Base-by-base conservation (phyloP, 2,113 vertebrate species). In the Aplodontia rufa region DNA sequence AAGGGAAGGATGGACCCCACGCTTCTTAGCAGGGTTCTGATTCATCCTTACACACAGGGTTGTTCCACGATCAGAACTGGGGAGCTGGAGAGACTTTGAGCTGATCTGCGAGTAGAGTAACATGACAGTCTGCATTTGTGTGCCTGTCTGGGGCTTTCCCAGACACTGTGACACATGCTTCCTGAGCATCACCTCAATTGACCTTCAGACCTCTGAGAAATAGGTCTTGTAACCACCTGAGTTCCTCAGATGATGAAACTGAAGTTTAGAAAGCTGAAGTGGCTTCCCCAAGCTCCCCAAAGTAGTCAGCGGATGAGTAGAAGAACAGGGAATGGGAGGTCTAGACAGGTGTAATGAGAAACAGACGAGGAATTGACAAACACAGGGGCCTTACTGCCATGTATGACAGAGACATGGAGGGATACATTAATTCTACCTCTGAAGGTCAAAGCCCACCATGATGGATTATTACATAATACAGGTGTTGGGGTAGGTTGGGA, bases 341-440 rank as follows among this genome's bases (percentile, higher is more conserved):
- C 95, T 79, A 64, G 85, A 84, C n/a, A 17, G 45, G 58, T 69
- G 47, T 90, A 58, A 94, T 83, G 74, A 72, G 62, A 85, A 93
- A 94, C 24, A 80, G 91, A 86, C 45, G 32, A 71, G 35, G 14
- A 51, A 60, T 40, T 80, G 85, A 91, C 76, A 89, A 20, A 68
- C 13, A 28, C 13, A 71, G 84, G 64, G 32, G 45, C 2, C 93
- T n/a, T 69, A 10, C 4, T 28, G 76, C 62, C 40, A 4, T 10
- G 32, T n/a, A 0, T 55, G 68, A 47, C 42, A 62, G 62, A 30
- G 26, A 26, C 51, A 14, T 49, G 68, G 81, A 8, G 74, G 32
- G 72, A 82, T 26, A 30, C 26, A 62, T 95, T 49, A 2, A 26
- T 83, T 84, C 90, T 13, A 20, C 55, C 55, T 20, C 40, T 6